Percentiles rank a stretch among this genome's conserved stretches.
phyloP scores from a whole-genome alignment of 2,113 vertebrate genomes.

The Percina caprodes region DNA sequence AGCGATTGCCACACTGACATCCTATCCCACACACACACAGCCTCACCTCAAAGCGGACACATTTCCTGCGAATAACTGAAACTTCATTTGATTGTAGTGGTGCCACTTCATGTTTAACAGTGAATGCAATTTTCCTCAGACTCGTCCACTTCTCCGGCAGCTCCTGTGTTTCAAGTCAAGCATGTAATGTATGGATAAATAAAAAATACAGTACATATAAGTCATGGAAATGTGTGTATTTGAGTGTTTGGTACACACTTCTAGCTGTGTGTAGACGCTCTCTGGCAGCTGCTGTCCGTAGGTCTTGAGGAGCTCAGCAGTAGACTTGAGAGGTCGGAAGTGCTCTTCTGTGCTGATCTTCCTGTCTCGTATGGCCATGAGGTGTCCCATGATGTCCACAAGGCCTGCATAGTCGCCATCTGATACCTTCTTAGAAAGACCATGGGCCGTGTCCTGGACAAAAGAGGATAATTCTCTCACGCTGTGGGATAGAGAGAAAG shows the following conservation, averaged over 20 bases:
- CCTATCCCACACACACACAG: constrained; percentile 37
- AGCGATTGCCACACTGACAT: constrained; percentile 45
- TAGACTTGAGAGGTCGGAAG: constrained; percentile 84
- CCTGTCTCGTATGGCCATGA: constrained; percentile 80
- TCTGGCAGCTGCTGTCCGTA: constrained; percentile 84
- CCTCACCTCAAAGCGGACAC: constrained; percentile 91
- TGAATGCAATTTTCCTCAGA: constrained; percentile 87
- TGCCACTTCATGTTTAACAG: constrained; percentile 87
- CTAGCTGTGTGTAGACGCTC: constrained; percentile 78
- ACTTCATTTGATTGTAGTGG: constrained; percentile 88
- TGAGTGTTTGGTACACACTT: constrained; percentile 63
- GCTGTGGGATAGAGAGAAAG: constrained; percentile 43
- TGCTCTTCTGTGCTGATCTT: constrained; percentile 77
- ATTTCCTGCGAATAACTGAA: constrained; percentile 91
- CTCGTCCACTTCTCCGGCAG: constrained; percentile 86
- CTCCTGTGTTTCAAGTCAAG: constrained; percentile 68
- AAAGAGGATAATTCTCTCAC: constrained; percentile 82
- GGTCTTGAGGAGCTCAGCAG: constrained; percentile 80
- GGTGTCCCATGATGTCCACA: constrained; percentile 79
- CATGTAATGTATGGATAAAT: neutral
- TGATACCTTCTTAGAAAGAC: constrained; percentile 74
- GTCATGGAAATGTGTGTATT: neutral
- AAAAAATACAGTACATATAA: neutral
- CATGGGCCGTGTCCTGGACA: constrained; percentile 76
- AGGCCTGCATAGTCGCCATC: constrained; percentile 76